These are phyloP conservation scores for Crepidodera aurea DNA, from an alignment of 2,888 invertebrate species.

Conservation along the genomic window DNA sequence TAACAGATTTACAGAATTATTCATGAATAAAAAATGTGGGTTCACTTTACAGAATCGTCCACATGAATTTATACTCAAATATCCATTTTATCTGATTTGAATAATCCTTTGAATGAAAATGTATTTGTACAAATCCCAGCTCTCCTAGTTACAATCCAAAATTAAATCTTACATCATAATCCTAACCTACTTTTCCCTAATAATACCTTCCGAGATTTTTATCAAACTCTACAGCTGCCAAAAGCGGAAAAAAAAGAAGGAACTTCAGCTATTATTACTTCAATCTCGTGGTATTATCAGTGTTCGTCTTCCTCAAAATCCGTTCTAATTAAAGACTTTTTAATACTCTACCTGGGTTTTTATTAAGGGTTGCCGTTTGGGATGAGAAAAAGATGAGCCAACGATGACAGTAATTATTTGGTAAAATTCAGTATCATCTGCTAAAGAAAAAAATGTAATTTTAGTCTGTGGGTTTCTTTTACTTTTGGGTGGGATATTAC, in stretches of 20 bases:
- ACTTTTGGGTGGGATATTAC: too few relatives aligned
- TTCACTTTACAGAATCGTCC: too few relatives aligned
- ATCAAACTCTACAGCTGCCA: conserved; percentile 5
- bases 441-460: not conserved
- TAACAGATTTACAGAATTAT: too few relatives aligned
- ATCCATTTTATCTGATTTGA: too few relatives aligned
- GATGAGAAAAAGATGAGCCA: not conserved
- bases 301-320: conserved; percentile 16
- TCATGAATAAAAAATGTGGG: too few relatives aligned
- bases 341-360: conserved; percentile 21
- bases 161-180: not conserved
- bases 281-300: conserved; percentile 22
- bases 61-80: too few relatives aligned
- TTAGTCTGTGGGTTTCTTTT: not conserved
- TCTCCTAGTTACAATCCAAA: not conserved
- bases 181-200: not conserved
- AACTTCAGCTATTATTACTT: conserved; percentile 17
- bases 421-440: not conserved
- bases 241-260: not conserved
- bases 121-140: not conserved
- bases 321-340: conserved; percentile 25
- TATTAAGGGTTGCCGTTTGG: conserved; percentile 7
- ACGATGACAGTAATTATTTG: not conserved
- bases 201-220: conserved; percentile 6
- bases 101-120: too few relatives aligned